These are phyloP conservation scores for Spondyliosoma cantharus DNA, from an alignment of 2,797 vertebrate genomes.

Conservation along the genomic window DNA sequence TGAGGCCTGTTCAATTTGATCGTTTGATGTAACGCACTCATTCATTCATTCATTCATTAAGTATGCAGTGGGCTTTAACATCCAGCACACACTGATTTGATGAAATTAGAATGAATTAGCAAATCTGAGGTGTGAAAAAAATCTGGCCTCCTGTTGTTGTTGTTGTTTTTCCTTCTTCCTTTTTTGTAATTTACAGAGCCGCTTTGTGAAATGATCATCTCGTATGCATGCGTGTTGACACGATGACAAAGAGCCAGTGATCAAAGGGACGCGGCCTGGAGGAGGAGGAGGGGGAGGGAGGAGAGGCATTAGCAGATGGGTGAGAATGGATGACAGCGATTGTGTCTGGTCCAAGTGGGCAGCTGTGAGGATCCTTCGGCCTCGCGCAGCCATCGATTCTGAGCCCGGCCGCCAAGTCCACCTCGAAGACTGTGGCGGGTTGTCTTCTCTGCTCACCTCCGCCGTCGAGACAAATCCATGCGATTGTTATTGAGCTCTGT, in stretches of 20 bases:
- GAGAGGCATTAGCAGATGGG: slow-evolving; percentile 19
- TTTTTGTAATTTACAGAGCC: slow-evolving; percentile 11
- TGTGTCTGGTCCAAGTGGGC: slow-evolving; percentile 32
- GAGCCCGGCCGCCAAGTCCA: slow-evolving; percentile 27
- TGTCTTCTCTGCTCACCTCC: slow-evolving; percentile 38
- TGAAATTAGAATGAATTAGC: neutral
- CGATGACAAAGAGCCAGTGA: neutral
- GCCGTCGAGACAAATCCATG: slow-evolving; percentile 19
- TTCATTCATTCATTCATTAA: neutral
- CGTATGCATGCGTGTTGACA: neutral
- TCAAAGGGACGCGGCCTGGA: slow-evolving; percentile 2
- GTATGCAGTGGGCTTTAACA: neutral
- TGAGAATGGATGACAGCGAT: slow-evolving; percentile 22
- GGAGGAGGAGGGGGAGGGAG: neutral
- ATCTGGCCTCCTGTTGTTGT: neutral
- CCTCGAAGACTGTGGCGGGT: slow-evolving; percentile 39
- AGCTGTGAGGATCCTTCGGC: slow-evolving; percentile 28
- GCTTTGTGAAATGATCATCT: slow-evolving; percentile 15
- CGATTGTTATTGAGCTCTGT: slow-evolving; percentile 40
- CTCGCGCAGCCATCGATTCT: slow-evolving; percentile 42
- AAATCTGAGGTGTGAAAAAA: neutral
- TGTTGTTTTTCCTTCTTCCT: neutral
- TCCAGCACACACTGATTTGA: neutral
- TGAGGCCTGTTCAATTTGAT: neutral
- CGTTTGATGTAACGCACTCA: neutral